Evolutionary conservation across 2,888 invertebrate genomes (phyloP), one percentile per base, ranked within the genome.

Genomic region (Eumacrocentrus americanus): DNA sequence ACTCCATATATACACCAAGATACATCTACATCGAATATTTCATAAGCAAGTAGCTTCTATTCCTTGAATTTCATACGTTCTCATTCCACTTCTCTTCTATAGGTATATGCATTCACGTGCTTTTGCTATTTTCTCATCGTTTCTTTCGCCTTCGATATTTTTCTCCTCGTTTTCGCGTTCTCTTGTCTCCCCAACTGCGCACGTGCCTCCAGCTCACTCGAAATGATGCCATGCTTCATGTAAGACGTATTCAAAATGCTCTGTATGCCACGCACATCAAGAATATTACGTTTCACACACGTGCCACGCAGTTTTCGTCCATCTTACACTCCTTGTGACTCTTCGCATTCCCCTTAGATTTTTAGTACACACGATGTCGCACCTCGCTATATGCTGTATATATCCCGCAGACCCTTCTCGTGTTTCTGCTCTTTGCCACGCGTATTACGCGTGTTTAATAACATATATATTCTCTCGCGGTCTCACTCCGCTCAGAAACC

Each of bases 11-110:
- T 38, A 12, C 58, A 65, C 57, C 48, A 56, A 66, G 65, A 70
- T 70, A 68, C 12, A 25, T 12, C n/a, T 11, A 23, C 66, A 68
- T 71, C 70, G 71, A 73, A 74, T 75, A 75, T 75, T 74, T 74
- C 70, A 74, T 73, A 70, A 72, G 71, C 67, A 67, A 66, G 59
- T 54, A 66, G 61, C 38, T 60, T 61, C 59, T 60, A 61, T 67
- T 67, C 63, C 65, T 65, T 72, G 72, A 73, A 73, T 72, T 72
- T 71, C 67, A 67, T 72, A 66, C 53, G 56, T 34, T 20, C 29
- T 61, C 58, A 54, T 58, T 55, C 34, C 46, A 40, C 18, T 34
- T 48, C 53, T 34, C 42, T 38, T 16, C 16, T 40, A 50, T 25
- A 53, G 25, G 20, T 14, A 23, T 22, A 38, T 18, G 12, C 18